Conservation (phyloP, 2,113 vertebrate species). For the Camelus dromedarius region DNA sequence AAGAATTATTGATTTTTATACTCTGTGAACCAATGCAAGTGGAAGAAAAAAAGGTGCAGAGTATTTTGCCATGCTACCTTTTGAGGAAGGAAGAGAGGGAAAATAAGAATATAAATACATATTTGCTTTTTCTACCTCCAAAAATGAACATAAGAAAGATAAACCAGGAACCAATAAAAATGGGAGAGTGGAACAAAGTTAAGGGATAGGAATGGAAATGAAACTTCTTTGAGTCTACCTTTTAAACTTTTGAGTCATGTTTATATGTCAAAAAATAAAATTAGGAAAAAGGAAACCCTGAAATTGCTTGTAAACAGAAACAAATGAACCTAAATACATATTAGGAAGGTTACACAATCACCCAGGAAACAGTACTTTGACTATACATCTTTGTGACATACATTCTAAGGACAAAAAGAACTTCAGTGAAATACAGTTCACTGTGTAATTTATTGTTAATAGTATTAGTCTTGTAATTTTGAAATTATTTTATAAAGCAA, state of each 20-base stretch:
- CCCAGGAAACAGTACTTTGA: not conserved
- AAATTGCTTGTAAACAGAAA: not conserved
- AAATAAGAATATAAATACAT: not conserved
- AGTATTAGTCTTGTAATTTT: constrained; percentile 29
- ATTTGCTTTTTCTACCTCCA: not conserved
- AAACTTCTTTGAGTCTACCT: not conserved
- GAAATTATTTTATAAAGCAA: constrained; percentile 36
- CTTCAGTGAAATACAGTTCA: not conserved
- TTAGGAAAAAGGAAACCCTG: not conserved
- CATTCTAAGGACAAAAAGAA: constrained; percentile 31
- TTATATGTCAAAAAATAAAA: constrained; percentile 8
- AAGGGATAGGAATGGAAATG: not conserved
- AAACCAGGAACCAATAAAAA: constrained; percentile 16
- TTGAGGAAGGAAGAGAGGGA: constrained; percentile 15
- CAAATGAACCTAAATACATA: not conserved
- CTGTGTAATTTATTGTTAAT: not conserved
- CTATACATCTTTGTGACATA: not conserved
- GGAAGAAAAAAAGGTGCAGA: not conserved
- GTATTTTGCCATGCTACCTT: constrained; percentile 25
- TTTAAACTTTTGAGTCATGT: constrained; percentile 4
- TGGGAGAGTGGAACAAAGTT: not conserved
- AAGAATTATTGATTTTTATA: not conserved
- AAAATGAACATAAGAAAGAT: not conserved
- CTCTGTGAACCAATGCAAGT: not conserved
- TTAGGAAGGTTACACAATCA: not conserved